Evolutionary conservation across 2,113 vertebrate genomes (phyloP).

Genomic region (Bombycilla garrulus): DNA sequence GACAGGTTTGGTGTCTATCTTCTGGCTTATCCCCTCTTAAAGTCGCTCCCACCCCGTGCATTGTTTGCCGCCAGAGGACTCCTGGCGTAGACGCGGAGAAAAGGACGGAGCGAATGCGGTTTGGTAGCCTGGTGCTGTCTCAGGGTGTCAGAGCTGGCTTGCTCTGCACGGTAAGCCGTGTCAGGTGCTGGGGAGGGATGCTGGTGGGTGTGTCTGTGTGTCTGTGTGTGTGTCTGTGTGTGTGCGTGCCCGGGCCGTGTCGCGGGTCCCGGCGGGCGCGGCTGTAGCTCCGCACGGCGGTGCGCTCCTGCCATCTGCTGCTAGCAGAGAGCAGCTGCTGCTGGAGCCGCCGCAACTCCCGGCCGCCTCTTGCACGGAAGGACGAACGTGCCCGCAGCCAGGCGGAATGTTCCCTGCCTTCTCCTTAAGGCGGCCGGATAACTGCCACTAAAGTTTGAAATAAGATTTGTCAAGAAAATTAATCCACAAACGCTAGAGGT

Average conservation of each 20-base stretch:
- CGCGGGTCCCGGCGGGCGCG: neutral
- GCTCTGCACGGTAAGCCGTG: neutral
- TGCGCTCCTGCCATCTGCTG: constrained; percentile 44
- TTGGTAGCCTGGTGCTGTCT: neutral
- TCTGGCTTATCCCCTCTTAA: neutral
- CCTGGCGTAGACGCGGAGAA: neutral
- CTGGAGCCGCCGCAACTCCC: neutral
- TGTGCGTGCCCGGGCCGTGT: neutral
- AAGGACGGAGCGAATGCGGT: neutral
- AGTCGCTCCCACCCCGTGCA: accelerated
- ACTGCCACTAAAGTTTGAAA: neutral
- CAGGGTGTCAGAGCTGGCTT: neutral
- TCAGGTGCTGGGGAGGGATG: neutral
- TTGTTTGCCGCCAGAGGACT: neutral
- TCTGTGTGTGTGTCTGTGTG: too few species aligned
- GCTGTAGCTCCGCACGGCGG: neutral
- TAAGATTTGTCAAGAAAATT: neutral
- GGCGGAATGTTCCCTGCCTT: neutral
- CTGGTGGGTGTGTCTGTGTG: accelerated
- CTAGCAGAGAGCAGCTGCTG: accelerated
- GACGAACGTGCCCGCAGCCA: accelerated
- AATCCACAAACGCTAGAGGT: too few species aligned
- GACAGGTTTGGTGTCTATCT: neutral
- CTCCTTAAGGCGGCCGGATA: neutral
- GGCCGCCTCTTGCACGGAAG: accelerated